Evolutionary conservation across 2,797 vertebrate species (phyloP).

Genomic region (Poeciliopsis paucimaculata): DNA sequence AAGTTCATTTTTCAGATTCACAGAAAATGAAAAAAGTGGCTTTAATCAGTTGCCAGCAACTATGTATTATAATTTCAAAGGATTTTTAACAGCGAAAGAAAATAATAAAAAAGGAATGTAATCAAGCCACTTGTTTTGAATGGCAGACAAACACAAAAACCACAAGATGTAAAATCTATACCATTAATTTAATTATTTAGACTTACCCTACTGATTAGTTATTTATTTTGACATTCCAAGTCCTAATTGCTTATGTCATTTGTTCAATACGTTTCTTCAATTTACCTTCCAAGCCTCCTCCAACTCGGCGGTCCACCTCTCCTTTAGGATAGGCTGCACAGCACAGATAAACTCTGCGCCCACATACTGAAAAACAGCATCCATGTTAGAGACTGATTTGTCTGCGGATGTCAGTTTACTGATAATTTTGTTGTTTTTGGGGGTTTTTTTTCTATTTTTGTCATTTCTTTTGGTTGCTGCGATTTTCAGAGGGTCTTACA

Average conservation of each 20-base stretch:
- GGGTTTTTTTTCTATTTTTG: too few species aligned
- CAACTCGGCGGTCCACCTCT: constrained; percentile 80
- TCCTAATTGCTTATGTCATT: neutral
- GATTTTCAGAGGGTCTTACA: constrained; percentile 63
- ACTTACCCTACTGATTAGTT: neutral
- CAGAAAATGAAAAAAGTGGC: neutral
- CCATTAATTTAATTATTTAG: neutral
- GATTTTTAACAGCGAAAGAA: neutral
- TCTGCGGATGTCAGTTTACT: neutral
- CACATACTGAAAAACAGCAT: constrained; percentile 76
- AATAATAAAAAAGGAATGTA: neutral
- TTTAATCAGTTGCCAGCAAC: neutral
- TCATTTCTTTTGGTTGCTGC: neutral
- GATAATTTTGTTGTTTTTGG: neutral
- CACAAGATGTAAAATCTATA: neutral
- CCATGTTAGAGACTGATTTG: neutral
- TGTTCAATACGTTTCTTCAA: neutral
- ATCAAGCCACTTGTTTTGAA: neutral
- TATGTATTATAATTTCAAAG: neutral
- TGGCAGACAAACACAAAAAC: neutral
- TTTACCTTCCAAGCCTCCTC: constrained; percentile 84
- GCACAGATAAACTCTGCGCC: constrained; percentile 83
- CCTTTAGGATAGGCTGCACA: constrained; percentile 82
- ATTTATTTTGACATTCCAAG: neutral
- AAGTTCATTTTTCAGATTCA: neutral